Evolutionary conservation across 1,140 invertebrate genomes (phyloP).

Genomic region (Cheumatopsyche charites): DNA sequence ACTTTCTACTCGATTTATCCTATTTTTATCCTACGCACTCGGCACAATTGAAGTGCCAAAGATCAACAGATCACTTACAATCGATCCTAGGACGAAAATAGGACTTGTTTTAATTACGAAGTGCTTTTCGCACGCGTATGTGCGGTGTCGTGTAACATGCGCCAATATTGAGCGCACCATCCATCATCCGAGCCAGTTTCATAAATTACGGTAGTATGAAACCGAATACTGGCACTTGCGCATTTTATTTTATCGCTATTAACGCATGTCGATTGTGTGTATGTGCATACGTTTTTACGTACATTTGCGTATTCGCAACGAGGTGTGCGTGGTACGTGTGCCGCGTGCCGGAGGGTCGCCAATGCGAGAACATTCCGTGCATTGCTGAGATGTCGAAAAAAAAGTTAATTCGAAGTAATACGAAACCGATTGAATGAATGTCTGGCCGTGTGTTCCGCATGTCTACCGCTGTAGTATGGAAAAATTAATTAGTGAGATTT

Average conservation of each 20-base stretch:
- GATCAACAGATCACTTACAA: background rate
- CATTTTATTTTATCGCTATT: too few relatives aligned
- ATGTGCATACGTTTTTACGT: too few relatives aligned
- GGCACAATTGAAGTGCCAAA: background rate
- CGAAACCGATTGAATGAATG: background rate
- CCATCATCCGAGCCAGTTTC: constrained; percentile 29
- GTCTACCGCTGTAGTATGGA: too few relatives aligned
- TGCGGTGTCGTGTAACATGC: constrained; percentile 27
- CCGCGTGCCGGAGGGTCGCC: constrained; percentile 20
- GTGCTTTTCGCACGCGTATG: constrained; percentile 3
- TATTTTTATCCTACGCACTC: background rate
- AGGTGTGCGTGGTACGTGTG: background rate
- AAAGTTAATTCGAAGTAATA: constrained; percentile 3
- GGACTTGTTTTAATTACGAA: constrained; percentile 2
- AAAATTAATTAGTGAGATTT: too few relatives aligned
- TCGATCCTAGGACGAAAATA: background rate
- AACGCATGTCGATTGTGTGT: background rate
- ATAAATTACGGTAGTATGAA: constrained; percentile 31
- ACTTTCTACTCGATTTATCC: background rate
- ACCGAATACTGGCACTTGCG: constrained; percentile 10
- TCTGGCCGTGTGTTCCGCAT: too few relatives aligned
- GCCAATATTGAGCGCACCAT: constrained; percentile 29
- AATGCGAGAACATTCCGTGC: constrained; percentile 36
- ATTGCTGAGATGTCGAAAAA: background rate
- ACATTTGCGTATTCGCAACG: constrained; percentile 2